Conservation (phyloP, 2,113 vertebrate genomes). For the Microcebus griseorufus region DNA sequence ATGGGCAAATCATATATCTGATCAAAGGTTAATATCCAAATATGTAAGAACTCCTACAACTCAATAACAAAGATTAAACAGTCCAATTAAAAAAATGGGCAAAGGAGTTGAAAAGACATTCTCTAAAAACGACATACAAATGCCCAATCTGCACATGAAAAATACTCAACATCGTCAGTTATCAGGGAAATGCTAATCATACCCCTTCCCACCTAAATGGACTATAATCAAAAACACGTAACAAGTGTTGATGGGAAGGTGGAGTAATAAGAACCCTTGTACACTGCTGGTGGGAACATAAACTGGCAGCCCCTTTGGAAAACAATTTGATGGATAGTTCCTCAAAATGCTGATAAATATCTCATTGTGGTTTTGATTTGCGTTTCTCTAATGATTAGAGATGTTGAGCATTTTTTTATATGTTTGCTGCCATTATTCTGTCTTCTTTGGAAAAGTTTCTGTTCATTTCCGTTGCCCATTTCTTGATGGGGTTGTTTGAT, state of each 20-base stretch:
- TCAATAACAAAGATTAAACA: not conserved
- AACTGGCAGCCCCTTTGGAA: not conserved
- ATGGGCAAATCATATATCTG: not conserved
- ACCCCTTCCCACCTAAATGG: not conserved
- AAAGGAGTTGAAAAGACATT: not conserved
- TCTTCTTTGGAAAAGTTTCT: no score
- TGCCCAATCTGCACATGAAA: not conserved
- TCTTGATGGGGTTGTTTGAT: no score
- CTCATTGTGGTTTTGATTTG: no score
- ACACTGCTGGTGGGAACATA: not conserved
- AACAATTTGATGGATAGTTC: not conserved
- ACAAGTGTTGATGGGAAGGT: not conserved
- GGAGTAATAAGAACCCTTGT: not conserved
- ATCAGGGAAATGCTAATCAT: not conserved
- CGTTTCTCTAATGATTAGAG: no score
- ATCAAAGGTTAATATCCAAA: not conserved
- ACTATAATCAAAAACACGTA: not conserved
- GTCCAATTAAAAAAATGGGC: not conserved
- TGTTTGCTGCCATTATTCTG: no score
- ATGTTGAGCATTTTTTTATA: no score
- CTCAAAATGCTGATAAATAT: not conserved
- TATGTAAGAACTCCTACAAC: not conserved
- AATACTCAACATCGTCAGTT: not conserved
- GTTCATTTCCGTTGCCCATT: no score
- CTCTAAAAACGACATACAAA: not conserved